These are phyloP conservation scores for Lasioglossum marginatum DNA, from an alignment of 2,888 invertebrate species.

Conservation along the genomic window DNA sequence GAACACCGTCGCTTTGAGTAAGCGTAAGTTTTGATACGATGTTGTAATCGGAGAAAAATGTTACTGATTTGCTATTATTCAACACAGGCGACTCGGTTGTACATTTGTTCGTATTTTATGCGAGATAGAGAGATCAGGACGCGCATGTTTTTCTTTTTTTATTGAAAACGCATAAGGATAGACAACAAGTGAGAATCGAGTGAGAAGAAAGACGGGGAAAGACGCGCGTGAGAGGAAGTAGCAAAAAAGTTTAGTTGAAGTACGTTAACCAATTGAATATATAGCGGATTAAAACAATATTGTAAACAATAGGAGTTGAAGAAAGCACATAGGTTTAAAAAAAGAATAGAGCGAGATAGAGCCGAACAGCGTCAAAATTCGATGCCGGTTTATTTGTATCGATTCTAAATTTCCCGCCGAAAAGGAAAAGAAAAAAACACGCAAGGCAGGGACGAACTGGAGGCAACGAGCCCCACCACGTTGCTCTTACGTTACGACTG, in stretches of 20 bases:
- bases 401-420: slow-evolving; percentile 6
- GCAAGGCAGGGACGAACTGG: slow-evolving; percentile 2
- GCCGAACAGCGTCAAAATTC: slow-evolving; percentile 19
- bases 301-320: slow-evolving; percentile 14
- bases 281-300: slow-evolving; percentile 20
- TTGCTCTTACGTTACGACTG: slow-evolving; percentile 1
- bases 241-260: slow-evolving; percentile 28
- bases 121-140: slow-evolving; percentile 7
- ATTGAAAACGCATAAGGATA: slow-evolving; percentile 8
- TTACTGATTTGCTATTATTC: slow-evolving; percentile 16
- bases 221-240: slow-evolving; percentile 19
- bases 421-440: background rate
- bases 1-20: slow-evolving; percentile 16
- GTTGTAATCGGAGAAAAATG: slow-evolving; percentile 9
- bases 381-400: slow-evolving; percentile 8
- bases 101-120: slow-evolving; percentile 25
- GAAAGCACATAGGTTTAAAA: slow-evolving; percentile 22
- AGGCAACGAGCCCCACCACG: slow-evolving; percentile 6
- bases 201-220: background rate
- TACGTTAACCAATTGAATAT: slow-evolving; percentile 28
- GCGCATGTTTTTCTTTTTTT: background rate
- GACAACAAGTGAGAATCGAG: slow-evolving; percentile 4
- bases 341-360: slow-evolving; percentile 13
- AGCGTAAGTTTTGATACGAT: slow-evolving; percentile 17
- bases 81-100: slow-evolving; percentile 27